These are phyloP conservation scores for Cricetomys ansorgei DNA, from an alignment of 2,113 vertebrate species.

Conservation along the genomic window DNA sequence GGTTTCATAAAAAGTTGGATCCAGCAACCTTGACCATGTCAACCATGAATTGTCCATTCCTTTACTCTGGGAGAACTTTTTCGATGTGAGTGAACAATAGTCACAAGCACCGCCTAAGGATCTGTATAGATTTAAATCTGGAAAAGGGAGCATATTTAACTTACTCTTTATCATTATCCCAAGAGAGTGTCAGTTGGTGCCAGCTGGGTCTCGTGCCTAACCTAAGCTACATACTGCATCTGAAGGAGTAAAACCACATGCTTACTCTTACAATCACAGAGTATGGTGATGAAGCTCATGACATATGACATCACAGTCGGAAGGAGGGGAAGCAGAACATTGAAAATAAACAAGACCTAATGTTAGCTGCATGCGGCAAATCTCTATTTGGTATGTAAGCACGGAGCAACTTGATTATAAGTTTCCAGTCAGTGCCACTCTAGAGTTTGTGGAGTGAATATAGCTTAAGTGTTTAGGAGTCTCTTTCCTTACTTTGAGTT, in stretches of 20 bases:
- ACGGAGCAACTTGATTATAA: neutral
- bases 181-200: slow-evolving; percentile 39
- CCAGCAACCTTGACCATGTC: neutral
- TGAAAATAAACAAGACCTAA: neutral
- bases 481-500: neutral
- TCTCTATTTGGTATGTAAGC: neutral
- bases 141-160: neutral
- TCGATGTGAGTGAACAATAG: neutral
- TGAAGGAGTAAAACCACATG: neutral
- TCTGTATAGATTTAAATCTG: slow-evolving; percentile 22
- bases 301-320: slow-evolving; percentile 36
- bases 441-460: neutral
- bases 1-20: neutral
- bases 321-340: slow-evolving; percentile 1
- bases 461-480: neutral
- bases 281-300: slow-evolving; percentile 11
- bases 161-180: neutral
- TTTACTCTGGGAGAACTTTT: neutral
- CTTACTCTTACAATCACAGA: neutral
- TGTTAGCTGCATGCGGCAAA: slow-evolving; percentile 31
- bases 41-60: neutral
- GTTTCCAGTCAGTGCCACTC: neutral
- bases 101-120: neutral
- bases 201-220: neutral
- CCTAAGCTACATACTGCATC: neutral